Percentiles rank a stretch among this genome's conserved stretches.
Conservation (phyloP, 2,797 vertebrate genomes). For the Anguilla obscura region DNA sequence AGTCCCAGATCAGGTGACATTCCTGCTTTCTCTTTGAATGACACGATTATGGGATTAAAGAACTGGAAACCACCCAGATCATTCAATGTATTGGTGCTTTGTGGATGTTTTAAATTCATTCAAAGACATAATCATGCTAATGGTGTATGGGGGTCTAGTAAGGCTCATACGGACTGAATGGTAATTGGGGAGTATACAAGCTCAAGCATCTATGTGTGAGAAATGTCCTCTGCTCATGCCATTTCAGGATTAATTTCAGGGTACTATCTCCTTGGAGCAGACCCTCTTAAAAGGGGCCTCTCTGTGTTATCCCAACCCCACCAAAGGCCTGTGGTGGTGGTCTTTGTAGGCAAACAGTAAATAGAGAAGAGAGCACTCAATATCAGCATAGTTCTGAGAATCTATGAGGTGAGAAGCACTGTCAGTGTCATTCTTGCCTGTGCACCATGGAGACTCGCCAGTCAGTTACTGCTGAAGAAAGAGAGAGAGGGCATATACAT, state of each 20-base stretch:
- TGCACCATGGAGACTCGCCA: background rate
- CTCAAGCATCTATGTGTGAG: conserved; percentile 43
- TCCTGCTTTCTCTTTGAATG: background rate
- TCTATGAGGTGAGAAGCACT: conserved; percentile 21
- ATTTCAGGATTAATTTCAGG: conserved; percentile 47
- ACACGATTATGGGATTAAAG: background rate
- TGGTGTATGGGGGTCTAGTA: background rate
- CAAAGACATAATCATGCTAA: background rate
- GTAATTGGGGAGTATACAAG: conserved; percentile 51
- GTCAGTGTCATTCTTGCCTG: background rate
- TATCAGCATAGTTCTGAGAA: conserved; percentile 42
- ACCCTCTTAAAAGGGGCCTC: conserved; percentile 51
- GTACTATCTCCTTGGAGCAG: conserved; percentile 51
- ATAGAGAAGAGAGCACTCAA: conserved; percentile 42
- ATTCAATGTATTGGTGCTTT: background rate
- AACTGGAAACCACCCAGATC: background rate
- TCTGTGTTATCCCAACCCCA: conserved; percentile 50
- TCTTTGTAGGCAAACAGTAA: conserved; percentile 50
- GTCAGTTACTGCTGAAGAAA: too few relatives aligned
- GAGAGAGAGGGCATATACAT: background rate
- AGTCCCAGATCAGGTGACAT: background rate
- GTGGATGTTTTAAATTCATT: background rate
- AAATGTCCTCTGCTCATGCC: conserved; percentile 39
- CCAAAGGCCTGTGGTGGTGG: conserved; percentile 50
- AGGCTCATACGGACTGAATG: background rate